Evolutionary conservation across 1,140 invertebrate genomes (phyloP).

Genomic region (Euura lappo): DNA sequence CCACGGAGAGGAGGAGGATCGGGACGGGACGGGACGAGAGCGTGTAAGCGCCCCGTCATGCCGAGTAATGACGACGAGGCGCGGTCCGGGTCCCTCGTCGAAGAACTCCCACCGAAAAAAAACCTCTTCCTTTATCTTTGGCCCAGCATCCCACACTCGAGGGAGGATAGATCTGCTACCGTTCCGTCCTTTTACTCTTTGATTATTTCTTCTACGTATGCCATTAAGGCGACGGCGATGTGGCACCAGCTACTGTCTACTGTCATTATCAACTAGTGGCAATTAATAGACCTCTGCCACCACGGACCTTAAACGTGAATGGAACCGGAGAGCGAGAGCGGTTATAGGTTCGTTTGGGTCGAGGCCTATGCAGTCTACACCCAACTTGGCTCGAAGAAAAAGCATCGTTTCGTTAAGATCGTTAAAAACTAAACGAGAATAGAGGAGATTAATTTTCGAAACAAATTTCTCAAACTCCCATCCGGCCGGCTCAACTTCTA

Average conservation of each 20-base stretch:
- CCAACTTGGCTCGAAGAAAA: background rate
- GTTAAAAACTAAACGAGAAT: background rate
- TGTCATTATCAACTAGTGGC: slow-evolving; percentile 7
- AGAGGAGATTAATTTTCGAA: background rate
- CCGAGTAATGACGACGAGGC: slow-evolving; percentile 6
- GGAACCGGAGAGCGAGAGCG: background rate
- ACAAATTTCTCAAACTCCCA: background rate
- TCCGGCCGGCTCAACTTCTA: too few species aligned
- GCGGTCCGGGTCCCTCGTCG: background rate
- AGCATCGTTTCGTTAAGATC: slow-evolving; percentile 4
- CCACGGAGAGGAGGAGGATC: background rate
- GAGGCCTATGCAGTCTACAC: background rate
- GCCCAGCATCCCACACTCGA: background rate
- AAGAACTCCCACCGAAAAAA: background rate
- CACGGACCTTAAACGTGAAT: slow-evolving; percentile 2
- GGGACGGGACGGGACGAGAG: background rate
- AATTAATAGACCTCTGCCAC: background rate
- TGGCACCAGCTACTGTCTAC: slow-evolving; percentile 6
- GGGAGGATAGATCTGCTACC: slow-evolving; percentile 6
- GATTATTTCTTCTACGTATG: slow-evolving; percentile 5
- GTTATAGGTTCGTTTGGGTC: background rate
- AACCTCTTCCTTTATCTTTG: slow-evolving; percentile 2
- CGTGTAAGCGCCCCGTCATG: slow-evolving; percentile 6
- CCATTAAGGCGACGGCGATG: slow-evolving; percentile 1
- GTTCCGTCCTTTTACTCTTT: background rate